Conservation (phyloP, 1,140 invertebrate species). For the Halesus radiatus region DNA sequence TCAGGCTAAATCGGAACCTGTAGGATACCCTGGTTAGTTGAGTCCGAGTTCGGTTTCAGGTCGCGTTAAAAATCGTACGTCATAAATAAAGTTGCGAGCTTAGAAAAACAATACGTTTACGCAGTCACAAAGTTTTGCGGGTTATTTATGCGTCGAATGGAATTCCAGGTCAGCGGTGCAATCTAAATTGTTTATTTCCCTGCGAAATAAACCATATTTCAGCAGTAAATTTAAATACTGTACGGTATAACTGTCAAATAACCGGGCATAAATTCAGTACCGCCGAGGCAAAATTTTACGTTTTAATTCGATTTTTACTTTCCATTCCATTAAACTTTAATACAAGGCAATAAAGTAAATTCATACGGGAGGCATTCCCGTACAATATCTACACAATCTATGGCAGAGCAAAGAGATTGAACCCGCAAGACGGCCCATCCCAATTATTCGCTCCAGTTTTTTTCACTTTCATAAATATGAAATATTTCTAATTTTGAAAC, state of each 20-base stretch:
- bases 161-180: conserved; percentile 23
- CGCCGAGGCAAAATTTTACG: conserved; percentile 17
- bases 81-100: too few species aligned
- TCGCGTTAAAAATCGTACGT: too few species aligned
- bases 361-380: not conserved
- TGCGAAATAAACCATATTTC: conserved; percentile 41
- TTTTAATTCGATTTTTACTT: conserved; percentile 48
- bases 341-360: conserved; percentile 52
- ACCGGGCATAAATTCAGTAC: conserved; percentile 39
- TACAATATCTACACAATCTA: not conserved
- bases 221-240: conserved; percentile 44
- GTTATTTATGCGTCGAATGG: conserved; percentile 17
- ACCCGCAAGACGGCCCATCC: too few species aligned
- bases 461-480: too few species aligned
- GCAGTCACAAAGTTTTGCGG: not conserved
- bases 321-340: conserved; percentile 51
- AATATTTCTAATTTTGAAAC: too few species aligned
- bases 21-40: too few species aligned
- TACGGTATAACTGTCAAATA: conserved; percentile 41
- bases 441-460: too few species aligned
- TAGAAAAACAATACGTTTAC: too few species aligned
- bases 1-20: too few species aligned
- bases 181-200: conserved; percentile 34
- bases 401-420: not conserved
- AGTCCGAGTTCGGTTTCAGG: too few species aligned